A percentile compares a stretch with the other conserved stretches of the same genome.
phyloP scores from a whole-genome alignment of 2,113 vertebrate genomes.

The Probosciger aterrimus region DNA sequence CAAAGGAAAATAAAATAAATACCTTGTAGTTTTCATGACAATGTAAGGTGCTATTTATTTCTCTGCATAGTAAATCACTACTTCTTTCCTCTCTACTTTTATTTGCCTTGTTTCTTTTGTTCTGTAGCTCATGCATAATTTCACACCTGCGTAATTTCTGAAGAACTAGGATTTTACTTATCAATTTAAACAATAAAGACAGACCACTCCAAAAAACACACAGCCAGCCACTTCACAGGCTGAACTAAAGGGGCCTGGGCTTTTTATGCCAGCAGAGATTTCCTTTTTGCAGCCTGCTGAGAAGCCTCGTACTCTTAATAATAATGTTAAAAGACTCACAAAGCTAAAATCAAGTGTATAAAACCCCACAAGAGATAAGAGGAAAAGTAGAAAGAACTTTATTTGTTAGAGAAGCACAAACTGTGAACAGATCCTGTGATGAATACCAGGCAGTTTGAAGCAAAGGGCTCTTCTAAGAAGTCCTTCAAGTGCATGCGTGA shows the following conservation, averaged over 20 bases:
- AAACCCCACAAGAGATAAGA: not conserved
- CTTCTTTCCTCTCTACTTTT: not conserved
- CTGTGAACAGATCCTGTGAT: not conserved
- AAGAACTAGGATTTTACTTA: not conserved
- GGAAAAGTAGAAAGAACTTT: not conserved
- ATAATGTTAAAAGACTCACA: not conserved
- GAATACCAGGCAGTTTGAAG: not conserved
- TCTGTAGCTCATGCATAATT: conserved; percentile 4
- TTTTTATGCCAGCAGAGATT: not conserved
- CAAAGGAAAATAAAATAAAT: conserved; percentile 3
- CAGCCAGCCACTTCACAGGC: not conserved
- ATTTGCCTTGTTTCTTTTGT: not conserved
- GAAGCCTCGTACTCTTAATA: not conserved
- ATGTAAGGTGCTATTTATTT: not conserved
- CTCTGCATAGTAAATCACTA: not conserved
- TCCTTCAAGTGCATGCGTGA: not conserved
- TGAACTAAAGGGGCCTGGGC: not conserved
- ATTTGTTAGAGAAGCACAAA: not conserved
- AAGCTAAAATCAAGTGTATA: not conserved
- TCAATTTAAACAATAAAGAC: not conserved
- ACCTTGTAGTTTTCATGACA: not conserved
- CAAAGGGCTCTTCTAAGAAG: not conserved
- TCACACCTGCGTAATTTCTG: not conserved
- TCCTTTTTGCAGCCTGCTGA: not conserved
- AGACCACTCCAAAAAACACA: not conserved